phyloP scores from a whole-genome alignment of 2,113 vertebrate genomes.

The Salvelinus fontinalis region DNA sequence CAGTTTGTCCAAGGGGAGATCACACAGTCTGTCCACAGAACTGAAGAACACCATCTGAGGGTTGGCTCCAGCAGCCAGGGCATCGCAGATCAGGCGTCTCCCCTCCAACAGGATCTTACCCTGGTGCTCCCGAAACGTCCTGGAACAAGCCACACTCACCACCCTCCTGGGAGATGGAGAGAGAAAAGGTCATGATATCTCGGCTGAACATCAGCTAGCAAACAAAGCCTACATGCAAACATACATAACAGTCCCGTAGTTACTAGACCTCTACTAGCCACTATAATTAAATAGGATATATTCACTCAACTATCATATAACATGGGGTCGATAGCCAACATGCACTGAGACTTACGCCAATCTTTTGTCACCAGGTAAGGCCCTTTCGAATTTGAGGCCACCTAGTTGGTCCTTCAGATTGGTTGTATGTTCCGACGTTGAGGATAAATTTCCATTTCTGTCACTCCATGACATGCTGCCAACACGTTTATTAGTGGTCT shows the following conservation, averaged over 20 bases:
- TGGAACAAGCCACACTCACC: constrained; percentile 86
- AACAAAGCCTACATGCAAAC: no score
- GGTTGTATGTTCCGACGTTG: background rate
- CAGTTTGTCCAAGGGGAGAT: constrained; percentile 82
- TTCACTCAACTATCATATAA: background rate
- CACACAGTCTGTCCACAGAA: constrained; percentile 71
- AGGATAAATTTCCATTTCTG: background rate
- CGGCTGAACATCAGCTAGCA: no score
- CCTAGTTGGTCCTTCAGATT: constrained; percentile 32
- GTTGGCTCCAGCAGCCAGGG: constrained; percentile 83
- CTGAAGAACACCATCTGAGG: constrained; percentile 89
- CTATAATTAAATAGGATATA: background rate
- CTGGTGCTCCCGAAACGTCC: constrained; percentile 86
- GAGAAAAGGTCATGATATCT: no score
- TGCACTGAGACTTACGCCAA: constrained; percentile 76
- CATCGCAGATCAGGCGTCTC: constrained; percentile 85
- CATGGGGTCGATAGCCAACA: no score
- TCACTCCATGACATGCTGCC: background rate
- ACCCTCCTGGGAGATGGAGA: constrained; percentile 74
- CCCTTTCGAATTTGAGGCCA: constrained; percentile 81
- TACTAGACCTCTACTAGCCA: no score
- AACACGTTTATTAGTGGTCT: background rate
- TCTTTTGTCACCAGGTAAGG: constrained; percentile 79
- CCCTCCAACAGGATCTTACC: constrained; percentile 92
- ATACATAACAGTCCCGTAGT: no score